A percentile compares a stretch with the other conserved stretches of the same genome.
Conservation (phyloP, 2,888 invertebrate genomes). For the Luperina testacea region DNA sequence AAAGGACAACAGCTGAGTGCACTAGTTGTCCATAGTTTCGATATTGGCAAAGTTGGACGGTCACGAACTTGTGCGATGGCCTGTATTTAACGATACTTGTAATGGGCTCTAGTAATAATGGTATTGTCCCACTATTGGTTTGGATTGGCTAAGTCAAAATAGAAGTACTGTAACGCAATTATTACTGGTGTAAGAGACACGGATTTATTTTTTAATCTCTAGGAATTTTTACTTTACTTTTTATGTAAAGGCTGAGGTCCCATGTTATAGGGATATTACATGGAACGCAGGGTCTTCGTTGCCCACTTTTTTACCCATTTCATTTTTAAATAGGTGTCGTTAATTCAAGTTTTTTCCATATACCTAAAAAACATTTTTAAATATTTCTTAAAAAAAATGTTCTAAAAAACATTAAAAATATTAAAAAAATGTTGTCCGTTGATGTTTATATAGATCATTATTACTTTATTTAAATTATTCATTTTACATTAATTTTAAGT, state of each 20-base stretch:
- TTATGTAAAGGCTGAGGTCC: neutral
- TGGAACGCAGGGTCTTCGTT: neutral
- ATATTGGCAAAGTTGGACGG: slow-evolving; percentile 79
- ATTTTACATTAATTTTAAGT: too few species aligned
- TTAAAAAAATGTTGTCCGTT: too few species aligned
- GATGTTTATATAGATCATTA: too few species aligned
- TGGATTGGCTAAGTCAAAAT: slow-evolving; percentile 25
- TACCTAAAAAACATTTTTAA: neutral
- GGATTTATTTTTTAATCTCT: neutral
- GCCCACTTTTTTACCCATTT: neutral
- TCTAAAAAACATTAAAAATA: too few species aligned
- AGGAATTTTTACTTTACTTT: neutral
- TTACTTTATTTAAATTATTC: too few species aligned
- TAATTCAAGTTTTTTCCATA: neutral
- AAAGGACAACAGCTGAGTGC: slow-evolving; percentile 77
- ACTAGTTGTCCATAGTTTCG: slow-evolving; percentile 73
- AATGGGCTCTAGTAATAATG: slow-evolving; percentile 45
- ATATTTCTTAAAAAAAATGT: neutral
- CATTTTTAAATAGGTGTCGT: neutral
- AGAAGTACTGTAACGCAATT: slow-evolving; percentile 12
- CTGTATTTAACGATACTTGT: slow-evolving; percentile 67
- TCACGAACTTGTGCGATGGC: slow-evolving; percentile 71
- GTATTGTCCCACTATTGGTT: slow-evolving; percentile 45
- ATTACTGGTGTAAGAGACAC: neutral
- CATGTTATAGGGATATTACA: neutral